Evolutionary conservation across 1,140 invertebrate species (phyloP).

Genomic region (Portunus trituberculatus): DNA sequence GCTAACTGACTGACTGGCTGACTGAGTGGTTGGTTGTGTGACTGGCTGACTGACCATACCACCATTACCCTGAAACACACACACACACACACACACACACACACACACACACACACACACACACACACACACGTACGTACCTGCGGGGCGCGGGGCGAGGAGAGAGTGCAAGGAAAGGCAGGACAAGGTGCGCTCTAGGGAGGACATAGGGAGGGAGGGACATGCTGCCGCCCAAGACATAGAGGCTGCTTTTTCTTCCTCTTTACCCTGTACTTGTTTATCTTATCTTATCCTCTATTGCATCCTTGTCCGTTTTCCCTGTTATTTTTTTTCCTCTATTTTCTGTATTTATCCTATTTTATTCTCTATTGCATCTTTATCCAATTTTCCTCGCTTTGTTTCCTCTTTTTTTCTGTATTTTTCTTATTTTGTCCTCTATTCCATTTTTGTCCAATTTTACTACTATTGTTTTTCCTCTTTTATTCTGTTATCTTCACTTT

Average conservation of each 20-base stretch:
- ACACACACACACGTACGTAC: neutral
- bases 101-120: neutral
- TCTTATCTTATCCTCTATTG: no score
- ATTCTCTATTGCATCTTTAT: no score
- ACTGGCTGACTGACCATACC: neutral
- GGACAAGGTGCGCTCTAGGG: neutral
- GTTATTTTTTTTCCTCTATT: no score
- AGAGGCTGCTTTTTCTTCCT: neutral
- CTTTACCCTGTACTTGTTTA: no score
- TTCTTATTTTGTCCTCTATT: no score
- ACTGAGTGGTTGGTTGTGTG: neutral
- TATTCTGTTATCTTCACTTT: no score
- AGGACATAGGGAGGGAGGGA: neutral
- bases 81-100: neutral
- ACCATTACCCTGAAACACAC: neutral
- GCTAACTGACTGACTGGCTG: neutral
- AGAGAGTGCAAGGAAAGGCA: neutral
- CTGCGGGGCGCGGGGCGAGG: neutral
- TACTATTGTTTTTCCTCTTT: no score
- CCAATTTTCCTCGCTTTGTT: no score
- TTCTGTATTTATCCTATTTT: no score
- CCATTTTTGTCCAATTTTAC: no score
- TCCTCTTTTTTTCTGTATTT: no score
- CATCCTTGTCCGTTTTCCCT: no score
- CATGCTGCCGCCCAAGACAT: neutral